Evolutionary conservation across 2,888 invertebrate genomes (phyloP).

Genomic region (Leptopilina syphax): DNA sequence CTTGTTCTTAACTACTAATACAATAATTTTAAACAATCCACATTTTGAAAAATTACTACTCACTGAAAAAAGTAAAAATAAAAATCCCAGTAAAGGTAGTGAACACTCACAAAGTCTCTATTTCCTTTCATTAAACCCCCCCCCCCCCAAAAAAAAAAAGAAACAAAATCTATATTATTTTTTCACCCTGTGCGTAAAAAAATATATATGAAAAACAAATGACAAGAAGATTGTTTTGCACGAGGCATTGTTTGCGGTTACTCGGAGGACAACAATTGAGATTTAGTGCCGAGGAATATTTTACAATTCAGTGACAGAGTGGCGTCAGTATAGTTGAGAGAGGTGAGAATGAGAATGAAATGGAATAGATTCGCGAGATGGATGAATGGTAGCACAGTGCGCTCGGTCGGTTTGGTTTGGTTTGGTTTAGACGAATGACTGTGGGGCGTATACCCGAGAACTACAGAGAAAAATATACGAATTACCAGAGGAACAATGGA

Average conservation of each 20-base stretch:
- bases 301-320: not conserved
- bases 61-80: too few relatives aligned
- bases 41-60: too few relatives aligned
- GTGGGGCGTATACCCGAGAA: conserved; percentile 36
- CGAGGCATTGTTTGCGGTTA: not conserved
- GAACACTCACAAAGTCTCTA: too few relatives aligned
- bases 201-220: not conserved
- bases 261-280: conserved; percentile 7
- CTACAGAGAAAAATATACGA: conserved; percentile 49
- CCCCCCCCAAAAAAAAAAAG: too few relatives aligned
- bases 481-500: conserved; percentile 51
- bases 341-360: conserved; percentile 6
- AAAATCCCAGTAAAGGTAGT: too few relatives aligned
- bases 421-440: conserved; percentile 37
- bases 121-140: too few relatives aligned
- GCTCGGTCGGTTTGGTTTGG: conserved; percentile 8
- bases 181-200: too few relatives aligned
- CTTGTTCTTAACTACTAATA: too few relatives aligned
- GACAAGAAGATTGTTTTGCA: not conserved
- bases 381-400: conserved; percentile 34
- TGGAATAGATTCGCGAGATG: conserved; percentile 43
- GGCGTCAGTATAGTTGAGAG: not conserved
- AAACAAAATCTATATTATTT: too few relatives aligned
- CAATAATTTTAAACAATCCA: too few relatives aligned
- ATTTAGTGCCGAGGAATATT: conserved; percentile 30